Conservation (phyloP, 2,797 vertebrate species). For the Mormyrops boulengeri region DNA sequence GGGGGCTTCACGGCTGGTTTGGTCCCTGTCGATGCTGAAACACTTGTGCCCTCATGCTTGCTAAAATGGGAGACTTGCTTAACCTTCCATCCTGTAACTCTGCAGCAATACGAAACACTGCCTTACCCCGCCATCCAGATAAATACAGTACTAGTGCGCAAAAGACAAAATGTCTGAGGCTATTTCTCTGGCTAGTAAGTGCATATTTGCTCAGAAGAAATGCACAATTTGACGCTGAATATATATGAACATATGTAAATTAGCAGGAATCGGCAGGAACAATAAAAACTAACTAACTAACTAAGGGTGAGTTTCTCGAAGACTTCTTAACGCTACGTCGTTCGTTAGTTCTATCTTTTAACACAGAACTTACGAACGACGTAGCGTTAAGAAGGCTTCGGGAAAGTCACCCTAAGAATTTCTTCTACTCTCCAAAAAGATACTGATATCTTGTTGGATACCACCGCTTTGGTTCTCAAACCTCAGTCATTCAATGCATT, state of each 20-base stretch:
- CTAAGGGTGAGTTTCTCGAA: too few relatives aligned
- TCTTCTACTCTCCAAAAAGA: not conserved
- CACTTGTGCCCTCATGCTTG: not conserved
- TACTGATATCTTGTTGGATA: not conserved
- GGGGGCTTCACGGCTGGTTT: not conserved
- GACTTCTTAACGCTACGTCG: too few relatives aligned
- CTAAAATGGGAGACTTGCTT: not conserved
- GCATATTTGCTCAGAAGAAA: not conserved
- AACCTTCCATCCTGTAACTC: not conserved
- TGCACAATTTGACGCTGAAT: not conserved
- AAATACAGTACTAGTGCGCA: not conserved
- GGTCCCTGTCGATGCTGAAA: not conserved
- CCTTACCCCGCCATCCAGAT: not conserved
- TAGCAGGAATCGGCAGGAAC: not conserved
- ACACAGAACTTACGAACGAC: too few relatives aligned
- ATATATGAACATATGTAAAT: not conserved
- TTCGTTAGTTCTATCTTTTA: too few relatives aligned
- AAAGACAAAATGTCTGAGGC: not conserved
- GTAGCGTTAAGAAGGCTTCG: too few relatives aligned
- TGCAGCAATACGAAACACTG: not conserved
- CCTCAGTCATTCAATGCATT: not conserved
- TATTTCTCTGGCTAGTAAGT: not conserved
- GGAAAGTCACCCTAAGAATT: not conserved
- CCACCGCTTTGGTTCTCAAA: not conserved
- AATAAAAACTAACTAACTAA: not conserved